Base-by-base conservation (phyloP, 2,888 invertebrate genomes). In the Dynastes grantii region DNA sequence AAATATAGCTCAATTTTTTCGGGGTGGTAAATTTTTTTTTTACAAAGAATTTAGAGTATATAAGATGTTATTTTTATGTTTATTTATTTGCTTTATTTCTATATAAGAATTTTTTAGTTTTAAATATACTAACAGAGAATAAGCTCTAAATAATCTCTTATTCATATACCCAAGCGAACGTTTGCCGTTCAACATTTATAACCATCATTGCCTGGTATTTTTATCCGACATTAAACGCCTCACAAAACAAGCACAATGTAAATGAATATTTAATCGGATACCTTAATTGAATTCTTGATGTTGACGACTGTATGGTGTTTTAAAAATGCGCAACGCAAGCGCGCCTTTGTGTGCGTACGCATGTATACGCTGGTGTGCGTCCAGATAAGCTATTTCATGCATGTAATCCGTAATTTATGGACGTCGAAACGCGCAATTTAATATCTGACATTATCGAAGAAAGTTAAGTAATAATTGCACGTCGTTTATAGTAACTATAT, bases 381-480 rank as follows among this genome's bases (percentile, higher is more conserved):
- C n/a, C 61, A 75, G 73, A 75, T 75, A 75, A 61, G 73, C 45
- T 61, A 49, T 55, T 16, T 58, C 73, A 22, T 29, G 40, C 40
- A 45, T 75, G 29, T 61, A 75, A 68, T 68, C 51, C 68, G 68
- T 75, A 75, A 75, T 75, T 75, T 75, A 61, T 61, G 73, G 58
- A 16, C 61, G 45, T 75, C 73, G 51, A 75, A 75, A 75, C 61
- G 45, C 29, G 73, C 73, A 75, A 75, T 75, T 75, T 75, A 75
- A 75, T 61, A 75, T 75, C 73, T 45, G 45, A 75, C 61, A 61
- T 75, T 75, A 61, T 61, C 45, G 73, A 61, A 45, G 73, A 75
- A 75, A 61, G 61, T 61, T 75, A 61, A 37, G 61, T 63, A 75
- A 75, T 75, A 75, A 75, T 75, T 61, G 73, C 73, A 61, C 45